Evolutionary conservation across 1,140 invertebrate genomes (phyloP).

Genomic region (Centruroides vittatus): DNA sequence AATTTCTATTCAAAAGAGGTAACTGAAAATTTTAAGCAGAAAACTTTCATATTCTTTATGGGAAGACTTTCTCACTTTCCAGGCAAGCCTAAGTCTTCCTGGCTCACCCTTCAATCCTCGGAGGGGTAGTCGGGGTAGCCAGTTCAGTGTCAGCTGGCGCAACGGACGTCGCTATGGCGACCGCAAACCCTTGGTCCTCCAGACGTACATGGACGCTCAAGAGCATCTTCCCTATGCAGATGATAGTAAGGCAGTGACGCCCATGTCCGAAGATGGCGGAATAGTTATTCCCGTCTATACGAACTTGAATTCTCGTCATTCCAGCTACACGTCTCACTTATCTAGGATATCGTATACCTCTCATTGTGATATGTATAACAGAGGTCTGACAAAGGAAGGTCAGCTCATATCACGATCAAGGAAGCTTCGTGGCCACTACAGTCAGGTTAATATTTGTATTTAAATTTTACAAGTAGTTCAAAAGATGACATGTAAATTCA

Average conservation of each 20-base stretch:
- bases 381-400: slow-evolving; percentile 64
- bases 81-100: slow-evolving; percentile 90
- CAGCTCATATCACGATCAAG: slow-evolving; percentile 47
- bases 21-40: no score
- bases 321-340: slow-evolving; percentile 85
- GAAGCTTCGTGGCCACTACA: slow-evolving; percentile 19
- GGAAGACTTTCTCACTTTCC: slow-evolving; percentile 26
- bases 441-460: slow-evolving; percentile 13
- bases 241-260: slow-evolving; percentile 92
- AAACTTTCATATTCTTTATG: no score
- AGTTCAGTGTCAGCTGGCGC: slow-evolving; percentile 61
- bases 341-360: slow-evolving; percentile 84
- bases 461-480: no score
- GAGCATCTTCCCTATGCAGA: slow-evolving; percentile 94
- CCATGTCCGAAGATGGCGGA: slow-evolving; percentile 92
- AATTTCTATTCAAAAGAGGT: no score
- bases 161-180: slow-evolving; percentile 54
- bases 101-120: slow-evolving; percentile 88
- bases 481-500: no score
- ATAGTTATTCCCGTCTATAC: slow-evolving; percentile 75
- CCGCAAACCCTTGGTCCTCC: slow-evolving; percentile 81
- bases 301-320: slow-evolving; percentile 56
- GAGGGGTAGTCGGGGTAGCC: slow-evolving; percentile 71
- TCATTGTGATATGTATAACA: slow-evolving; percentile 63
- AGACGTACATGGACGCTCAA: slow-evolving; percentile 86